Evolutionary conservation across 2,888 invertebrate genomes (phyloP).

Genomic region (Stenichneumon culpator): DNA sequence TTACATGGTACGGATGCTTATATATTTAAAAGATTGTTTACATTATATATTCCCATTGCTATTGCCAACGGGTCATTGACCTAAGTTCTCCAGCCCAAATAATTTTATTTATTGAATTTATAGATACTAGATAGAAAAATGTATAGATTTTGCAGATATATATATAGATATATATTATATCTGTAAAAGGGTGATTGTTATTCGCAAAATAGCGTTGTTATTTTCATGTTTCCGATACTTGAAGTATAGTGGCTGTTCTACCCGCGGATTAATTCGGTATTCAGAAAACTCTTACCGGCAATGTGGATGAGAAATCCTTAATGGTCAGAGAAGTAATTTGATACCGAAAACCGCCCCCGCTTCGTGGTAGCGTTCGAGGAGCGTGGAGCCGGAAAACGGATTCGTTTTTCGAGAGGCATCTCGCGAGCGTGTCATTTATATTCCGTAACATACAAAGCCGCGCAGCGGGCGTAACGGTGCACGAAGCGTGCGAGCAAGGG

Average conservation of each 20-base stretch:
- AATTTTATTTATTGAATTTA: conserved; percentile 8
- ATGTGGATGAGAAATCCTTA: not conserved
- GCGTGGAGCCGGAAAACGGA: conserved; percentile 22
- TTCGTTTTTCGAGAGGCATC: conserved; percentile 54
- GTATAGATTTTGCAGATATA: too few species aligned
- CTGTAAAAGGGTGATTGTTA: not conserved
- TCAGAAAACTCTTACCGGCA: not conserved
- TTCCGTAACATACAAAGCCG: conserved; percentile 43
- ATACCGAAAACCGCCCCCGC: conserved; percentile 40
- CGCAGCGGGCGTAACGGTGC: conserved; percentile 23
- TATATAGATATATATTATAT: too few species aligned
- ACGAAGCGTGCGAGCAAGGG: conserved; percentile 35
- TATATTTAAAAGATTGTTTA: too few species aligned
- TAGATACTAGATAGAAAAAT: too few species aligned
- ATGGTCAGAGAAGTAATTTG: conserved; percentile 20
- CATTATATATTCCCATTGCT: too few species aligned
- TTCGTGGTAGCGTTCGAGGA: not conserved
- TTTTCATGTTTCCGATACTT: not conserved
- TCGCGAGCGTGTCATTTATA: conserved; percentile 42
- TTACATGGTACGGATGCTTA: too few species aligned
- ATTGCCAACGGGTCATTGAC: too few species aligned
- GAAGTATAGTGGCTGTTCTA: not conserved
- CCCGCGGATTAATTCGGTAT: not conserved
- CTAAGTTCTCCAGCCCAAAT: too few species aligned
- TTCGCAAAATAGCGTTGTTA: not conserved